Percentiles rank a stretch among this genome's conserved stretches.
Evolutionary conservation across 2,888 invertebrate species (phyloP).

Genomic region (Epinotia bilunana): DNA sequence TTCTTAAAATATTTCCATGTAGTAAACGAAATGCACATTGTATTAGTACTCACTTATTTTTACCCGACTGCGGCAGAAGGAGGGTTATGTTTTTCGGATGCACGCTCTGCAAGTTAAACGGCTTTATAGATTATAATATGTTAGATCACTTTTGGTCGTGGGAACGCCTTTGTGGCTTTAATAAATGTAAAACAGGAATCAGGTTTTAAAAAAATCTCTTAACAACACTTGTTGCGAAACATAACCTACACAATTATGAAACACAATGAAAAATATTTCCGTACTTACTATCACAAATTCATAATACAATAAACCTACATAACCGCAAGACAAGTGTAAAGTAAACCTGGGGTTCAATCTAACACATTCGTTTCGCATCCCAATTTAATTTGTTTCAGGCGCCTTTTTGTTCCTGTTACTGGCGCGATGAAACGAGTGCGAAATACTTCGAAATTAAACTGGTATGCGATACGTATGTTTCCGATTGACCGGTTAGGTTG

Average conservation of each 20-base stretch:
- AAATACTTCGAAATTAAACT: not conserved
- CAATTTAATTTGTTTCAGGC: not conserved
- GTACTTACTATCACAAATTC: not conserved
- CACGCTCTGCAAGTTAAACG: too few relatives aligned
- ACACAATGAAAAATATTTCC: not conserved
- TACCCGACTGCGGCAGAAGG: too few relatives aligned
- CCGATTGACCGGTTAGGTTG: conserved; percentile 31
- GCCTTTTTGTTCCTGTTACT: too few relatives aligned
- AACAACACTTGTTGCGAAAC: not conserved
- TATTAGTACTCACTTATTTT: too few relatives aligned
- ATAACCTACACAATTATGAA: not conserved
- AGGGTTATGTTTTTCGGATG: too few relatives aligned
- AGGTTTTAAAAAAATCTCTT: too few relatives aligned
- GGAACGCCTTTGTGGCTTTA: too few relatives aligned
- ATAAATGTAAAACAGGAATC: too few relatives aligned
- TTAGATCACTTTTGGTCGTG: too few relatives aligned
- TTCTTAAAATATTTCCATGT: too few relatives aligned
- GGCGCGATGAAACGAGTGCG: not conserved
- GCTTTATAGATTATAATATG: too few relatives aligned
- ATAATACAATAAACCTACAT: conserved; percentile 5
- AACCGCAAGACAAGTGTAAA: conserved; percentile 32
- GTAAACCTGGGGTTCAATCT: conserved; percentile 39
- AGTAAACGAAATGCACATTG: too few relatives aligned
- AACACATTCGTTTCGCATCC: not conserved
- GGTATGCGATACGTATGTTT: not conserved